These are phyloP conservation scores for Criorhina ranunculi DNA, from an alignment of 2,888 invertebrate species.

Conservation along the genomic window DNA sequence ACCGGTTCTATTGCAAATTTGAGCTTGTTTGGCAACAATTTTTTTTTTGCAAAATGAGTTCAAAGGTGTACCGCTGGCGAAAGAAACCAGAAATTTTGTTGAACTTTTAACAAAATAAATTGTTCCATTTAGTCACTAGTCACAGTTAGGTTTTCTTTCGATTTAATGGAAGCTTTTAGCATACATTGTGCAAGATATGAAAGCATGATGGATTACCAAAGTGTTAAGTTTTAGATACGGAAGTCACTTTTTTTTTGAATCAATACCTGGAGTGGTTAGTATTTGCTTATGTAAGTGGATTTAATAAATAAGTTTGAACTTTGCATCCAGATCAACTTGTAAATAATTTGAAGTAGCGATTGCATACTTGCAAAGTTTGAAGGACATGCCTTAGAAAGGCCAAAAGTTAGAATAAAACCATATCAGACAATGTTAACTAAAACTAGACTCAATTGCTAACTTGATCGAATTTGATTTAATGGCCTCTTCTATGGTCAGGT, in stretches of 20 bases:
- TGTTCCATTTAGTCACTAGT: background rate
- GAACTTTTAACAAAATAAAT: background rate
- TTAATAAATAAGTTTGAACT: no score
- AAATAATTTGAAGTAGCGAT: no score
- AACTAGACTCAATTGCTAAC: no score
- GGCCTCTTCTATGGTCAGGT: no score
- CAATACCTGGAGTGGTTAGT: background rate
- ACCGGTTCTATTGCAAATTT: conserved; percentile 68
- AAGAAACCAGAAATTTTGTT: conserved; percentile 37
- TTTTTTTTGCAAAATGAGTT: conserved; percentile 47
- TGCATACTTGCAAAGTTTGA: no score
- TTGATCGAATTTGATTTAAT: no score
- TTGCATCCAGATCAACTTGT: no score
- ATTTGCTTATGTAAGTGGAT: background rate
- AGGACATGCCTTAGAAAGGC: no score
- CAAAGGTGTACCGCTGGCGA: conserved; percentile 34
- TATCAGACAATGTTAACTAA: no score
- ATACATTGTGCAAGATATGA: conserved; percentile 38
- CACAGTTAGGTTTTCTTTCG: background rate
- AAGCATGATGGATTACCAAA: background rate
- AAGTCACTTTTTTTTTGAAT: conserved; percentile 18
- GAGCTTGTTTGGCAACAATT: conserved; percentile 12
- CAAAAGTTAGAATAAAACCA: no score
- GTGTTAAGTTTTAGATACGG: conserved; percentile 37
- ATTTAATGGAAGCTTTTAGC: conserved; percentile 39